Conservation (phyloP, 2,888 invertebrate genomes). For the Amphipyra berbera region DNA sequence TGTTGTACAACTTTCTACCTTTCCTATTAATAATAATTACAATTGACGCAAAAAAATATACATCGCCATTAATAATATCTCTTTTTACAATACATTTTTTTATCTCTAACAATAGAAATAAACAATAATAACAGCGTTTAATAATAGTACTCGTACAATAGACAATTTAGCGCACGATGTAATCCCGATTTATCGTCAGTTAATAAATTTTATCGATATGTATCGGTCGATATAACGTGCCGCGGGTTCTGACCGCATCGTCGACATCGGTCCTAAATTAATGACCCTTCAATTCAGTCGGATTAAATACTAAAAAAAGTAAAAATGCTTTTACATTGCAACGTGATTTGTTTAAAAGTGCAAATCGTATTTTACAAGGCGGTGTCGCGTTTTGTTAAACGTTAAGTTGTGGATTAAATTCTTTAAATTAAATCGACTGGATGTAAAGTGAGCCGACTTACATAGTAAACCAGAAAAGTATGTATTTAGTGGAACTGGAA, state of each 20-base stretch:
- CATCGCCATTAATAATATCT: background rate
- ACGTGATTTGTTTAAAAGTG: constrained; percentile 40
- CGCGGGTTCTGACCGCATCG: constrained; percentile 27
- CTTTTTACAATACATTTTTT: constrained; percentile 35
- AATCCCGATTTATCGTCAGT: constrained; percentile 48
- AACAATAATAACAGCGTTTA: constrained; percentile 49
- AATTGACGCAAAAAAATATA: background rate
- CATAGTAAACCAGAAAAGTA: background rate
- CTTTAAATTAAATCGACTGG: constrained; percentile 27
- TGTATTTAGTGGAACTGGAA: constrained; percentile 4
- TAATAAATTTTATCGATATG: constrained; percentile 59
- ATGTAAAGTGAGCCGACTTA: constrained; percentile 11
- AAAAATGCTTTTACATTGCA: constrained; percentile 38
- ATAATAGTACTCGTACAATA: constrained; percentile 48
- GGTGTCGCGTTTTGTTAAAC: constrained; percentile 31
- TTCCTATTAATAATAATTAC: too few relatives aligned
- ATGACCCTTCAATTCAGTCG: constrained; percentile 43
- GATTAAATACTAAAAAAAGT: constrained; percentile 30
- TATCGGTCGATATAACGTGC: constrained; percentile 48
- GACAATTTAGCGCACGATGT: constrained; percentile 37
- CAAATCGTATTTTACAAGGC: constrained; percentile 44
- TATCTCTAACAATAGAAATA: constrained; percentile 48
- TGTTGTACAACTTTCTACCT: background rate
- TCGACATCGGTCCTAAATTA: constrained; percentile 51
- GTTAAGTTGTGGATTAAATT: constrained; percentile 24